Evolutionary conservation across 2,888 invertebrate species (phyloP), one percentile per base, ranked within the genome.

Genomic region (Embidobia sp.): DNA sequence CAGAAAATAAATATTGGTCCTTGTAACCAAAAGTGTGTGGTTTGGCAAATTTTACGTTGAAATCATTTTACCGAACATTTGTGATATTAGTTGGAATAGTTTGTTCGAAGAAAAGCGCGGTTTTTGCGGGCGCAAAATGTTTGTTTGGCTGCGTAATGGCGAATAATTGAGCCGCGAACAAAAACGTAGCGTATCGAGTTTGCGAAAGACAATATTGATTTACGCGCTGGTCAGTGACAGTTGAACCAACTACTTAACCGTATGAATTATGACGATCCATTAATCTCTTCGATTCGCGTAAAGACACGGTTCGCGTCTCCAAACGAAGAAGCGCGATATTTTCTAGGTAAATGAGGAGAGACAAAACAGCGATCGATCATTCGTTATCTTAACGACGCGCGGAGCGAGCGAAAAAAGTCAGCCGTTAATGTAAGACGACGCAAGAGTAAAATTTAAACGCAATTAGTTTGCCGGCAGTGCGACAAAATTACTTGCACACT

Each of bases 201-300:
- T 48, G 42, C 42, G 15, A 64, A 64, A 40, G 64, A 66, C 66
- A 74, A 66, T 74, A 74, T 74, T 74, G 73, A 74, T 74, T 74
- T 51, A 77, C 57, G 76, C 64, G 51, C 13, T n/a, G 76, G 64
- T 66, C 64, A 64, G 69, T 29, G 53, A 26, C 51, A 57, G 59
- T 27, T 61, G 35, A 7, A 13, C 53, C 48, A 46, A 63, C 64
- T 53, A 37, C 61, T 77, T 77, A 61, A 19, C 76, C 77, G 77
- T 73, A 61, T 70, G 66, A 78, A 75, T 79, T 77, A 78, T 77
- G 73, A 64, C 78, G 46, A 59, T 37, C 61, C 77, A 70, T 77
- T 77, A 72, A 77, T 77, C 77, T 72, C 35, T 51, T 59, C 40
- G 61, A 67, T 61, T 67, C 55, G 53, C 63, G 46, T 53, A 69